Evolutionary conservation across 2,113 vertebrate species (phyloP), one percentile per base, ranked within the genome.

Genomic region (Perca flavescens): DNA sequence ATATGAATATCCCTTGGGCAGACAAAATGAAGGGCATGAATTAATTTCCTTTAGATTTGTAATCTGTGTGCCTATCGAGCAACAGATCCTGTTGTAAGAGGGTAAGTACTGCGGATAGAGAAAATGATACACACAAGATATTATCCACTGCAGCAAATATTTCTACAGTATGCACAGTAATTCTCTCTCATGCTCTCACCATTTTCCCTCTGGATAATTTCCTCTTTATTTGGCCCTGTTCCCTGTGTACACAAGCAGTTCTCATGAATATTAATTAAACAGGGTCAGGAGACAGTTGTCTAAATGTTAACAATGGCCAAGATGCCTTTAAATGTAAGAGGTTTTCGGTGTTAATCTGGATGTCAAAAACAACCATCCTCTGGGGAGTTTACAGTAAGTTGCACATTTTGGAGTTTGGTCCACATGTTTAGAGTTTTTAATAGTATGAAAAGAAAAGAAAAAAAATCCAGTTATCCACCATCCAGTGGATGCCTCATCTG

Each of bases 41-140:
- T 88, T 90, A 58, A 80, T 89, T 86, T 87, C 65, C 67, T 82
- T 92, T 85, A 77, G 76, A 89, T 85, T 79, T 57, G 73, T 73
- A 77, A 92, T 88, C 83, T 12, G 17, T 83, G 79, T 5, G 3
- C 43, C 21, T 69, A 84, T 85, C 63, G 65, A 87, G 61, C 63
- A 79, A 83, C 73, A 86, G 60, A 89, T 72, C 16, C 71, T 65
- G 73, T 80, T 86, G 58, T 84, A 53, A 83, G 62, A 83, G 66
- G 53, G 49, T 78, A 86, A 86, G 75, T 63, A 65, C 28, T 60
- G 67, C 43, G 6, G 76, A 25, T 28, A 52, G 53, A 65, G 69
- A 68, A 85, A 74, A 86, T 74, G 58, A 85, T 88, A 72, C 16
- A 64, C 57, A 83, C 71, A 78, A 76, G 43, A 62, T 62, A 71